Percentiles rank a stretch among this genome's conserved stretches.
Evolutionary conservation across 1,140 invertebrate species (phyloP).

Genomic region (Caligus rogercresseyi): DNA sequence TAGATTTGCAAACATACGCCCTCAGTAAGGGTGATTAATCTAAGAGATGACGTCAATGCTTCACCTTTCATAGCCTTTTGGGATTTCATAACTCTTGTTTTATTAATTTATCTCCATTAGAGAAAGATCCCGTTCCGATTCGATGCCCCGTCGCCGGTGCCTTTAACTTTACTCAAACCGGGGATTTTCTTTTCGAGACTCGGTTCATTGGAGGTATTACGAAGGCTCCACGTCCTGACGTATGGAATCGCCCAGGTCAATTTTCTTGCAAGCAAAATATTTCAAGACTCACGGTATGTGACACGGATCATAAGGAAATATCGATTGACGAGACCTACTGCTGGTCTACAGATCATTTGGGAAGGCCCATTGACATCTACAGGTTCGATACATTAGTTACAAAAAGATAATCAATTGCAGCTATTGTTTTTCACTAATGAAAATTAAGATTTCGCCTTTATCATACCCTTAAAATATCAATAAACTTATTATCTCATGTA

Average conservation of each 20-base stretch:
- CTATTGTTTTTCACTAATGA: no score
- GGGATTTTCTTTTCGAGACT: constrained; percentile 54
- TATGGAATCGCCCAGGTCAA: constrained; percentile 27
- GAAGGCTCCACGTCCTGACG: constrained; percentile 34
- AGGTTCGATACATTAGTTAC: not conserved
- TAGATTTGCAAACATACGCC: no score
- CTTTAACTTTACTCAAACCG: constrained; percentile 75
- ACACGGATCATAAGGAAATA: constrained; percentile 35
- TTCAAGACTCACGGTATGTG: constrained; percentile 35
- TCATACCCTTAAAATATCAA: no score
- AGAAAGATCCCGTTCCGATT: constrained; percentile 74
- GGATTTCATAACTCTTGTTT: no score
- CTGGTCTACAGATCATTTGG: constrained; percentile 38
- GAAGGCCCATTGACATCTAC: constrained; percentile 36
- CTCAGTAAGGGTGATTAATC: no score
- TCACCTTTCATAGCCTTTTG: no score
- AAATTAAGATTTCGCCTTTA: no score
- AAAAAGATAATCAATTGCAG: no score
- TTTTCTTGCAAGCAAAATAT: constrained; percentile 33
- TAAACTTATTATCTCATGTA: no score
- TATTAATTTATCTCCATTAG: constrained; percentile 33
- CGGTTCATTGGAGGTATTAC: constrained; percentile 39
- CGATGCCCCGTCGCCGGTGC: constrained; percentile 89
- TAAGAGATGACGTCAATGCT: no score
- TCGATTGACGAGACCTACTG: constrained; percentile 39